A percentile compares a stretch with the other conserved stretches of the same genome.
These are phyloP conservation scores for Pteropus rufus DNA, from an alignment of 2,797 vertebrate species.

Conservation along the genomic window DNA sequence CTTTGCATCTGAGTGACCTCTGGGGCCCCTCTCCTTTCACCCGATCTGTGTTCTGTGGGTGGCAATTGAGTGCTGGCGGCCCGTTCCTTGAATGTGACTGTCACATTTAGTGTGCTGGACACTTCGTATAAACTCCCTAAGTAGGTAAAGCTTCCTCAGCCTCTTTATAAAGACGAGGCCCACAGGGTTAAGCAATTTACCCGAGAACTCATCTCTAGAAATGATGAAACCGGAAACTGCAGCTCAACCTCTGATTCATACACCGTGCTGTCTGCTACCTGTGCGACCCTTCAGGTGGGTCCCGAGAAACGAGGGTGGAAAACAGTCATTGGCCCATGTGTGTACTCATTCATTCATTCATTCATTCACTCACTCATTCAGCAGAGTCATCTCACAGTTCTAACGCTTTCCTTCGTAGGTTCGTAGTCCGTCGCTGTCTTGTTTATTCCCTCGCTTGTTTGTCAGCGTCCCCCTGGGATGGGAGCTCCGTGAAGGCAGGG, in stretches of 20 bases:
- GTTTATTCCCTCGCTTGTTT: neutral
- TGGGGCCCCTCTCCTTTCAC: fast-evolving
- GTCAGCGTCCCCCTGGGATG: neutral
- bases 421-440: neutral
- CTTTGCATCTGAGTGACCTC: neutral
- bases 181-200: neutral
- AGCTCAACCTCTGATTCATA: neutral
- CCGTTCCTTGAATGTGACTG: neutral
- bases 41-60: neutral
- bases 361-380: fast-evolving
- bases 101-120: neutral
- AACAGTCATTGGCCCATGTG: fast-evolving
- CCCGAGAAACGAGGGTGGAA: neutral
- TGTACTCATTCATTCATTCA: fast-evolving
- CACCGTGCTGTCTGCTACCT: too few relatives aligned
- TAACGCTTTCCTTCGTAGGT: neutral
- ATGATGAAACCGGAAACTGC: neutral
- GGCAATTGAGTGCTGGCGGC: neutral
- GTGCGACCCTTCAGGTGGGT: neutral
- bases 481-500: neutral
- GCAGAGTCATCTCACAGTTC: fast-evolving
- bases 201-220: neutral
- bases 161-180: neutral
- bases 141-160: neutral
- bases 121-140: neutral